Base-by-base conservation (phyloP, 2,113 vertebrate genomes). In the Oreochromis aureus region DNA sequence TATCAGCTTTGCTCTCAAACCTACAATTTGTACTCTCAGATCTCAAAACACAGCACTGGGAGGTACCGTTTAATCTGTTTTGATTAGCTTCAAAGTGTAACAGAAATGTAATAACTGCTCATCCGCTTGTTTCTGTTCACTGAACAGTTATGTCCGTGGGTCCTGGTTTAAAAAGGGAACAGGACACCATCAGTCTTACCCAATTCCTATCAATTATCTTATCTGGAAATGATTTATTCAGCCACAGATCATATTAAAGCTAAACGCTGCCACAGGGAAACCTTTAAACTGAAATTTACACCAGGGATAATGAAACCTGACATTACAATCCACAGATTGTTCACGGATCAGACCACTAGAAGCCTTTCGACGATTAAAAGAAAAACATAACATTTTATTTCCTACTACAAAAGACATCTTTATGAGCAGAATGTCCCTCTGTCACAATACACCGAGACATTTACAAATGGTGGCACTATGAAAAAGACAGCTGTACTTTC, bases 401-500 rank as follows among this genome's bases (percentile, higher is more conserved):
- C 41, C 6, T 69, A 58, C 39, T 84, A 22, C 81, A 91, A 87
- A 61, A 5, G 11, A 73, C 87, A 66, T 81, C 32, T 81, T 82
- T 55, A 79, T 61, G 69, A 88, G 87, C 5, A 7, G 66, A 82
- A 39, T 78, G 36, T 58, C 69, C 18, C 6, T 85, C 86, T 91
- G 90, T 89, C 85, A 81, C 58, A 63, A 83, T 27, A 55, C 54
- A 91, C 89, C 56, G 71, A 58, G 13, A 85, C 66, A 32, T 58
- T 18, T 61, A 82, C 39, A 88, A 80, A 71, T 81, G 66, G 46
- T 51, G 78, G 79, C 81, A 41, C 32, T 7, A 71, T 80, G 27
- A 89, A 90, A 71, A 88, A 80, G 87, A 93, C 89, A 88, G 85
- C 69, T 90, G 93, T 63, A 56, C 80, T 87, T 83, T 86, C 80